Evolutionary conservation across 2,797 vertebrate species (phyloP).

Genomic region (Microctenopoma stevenorrisi): DNA sequence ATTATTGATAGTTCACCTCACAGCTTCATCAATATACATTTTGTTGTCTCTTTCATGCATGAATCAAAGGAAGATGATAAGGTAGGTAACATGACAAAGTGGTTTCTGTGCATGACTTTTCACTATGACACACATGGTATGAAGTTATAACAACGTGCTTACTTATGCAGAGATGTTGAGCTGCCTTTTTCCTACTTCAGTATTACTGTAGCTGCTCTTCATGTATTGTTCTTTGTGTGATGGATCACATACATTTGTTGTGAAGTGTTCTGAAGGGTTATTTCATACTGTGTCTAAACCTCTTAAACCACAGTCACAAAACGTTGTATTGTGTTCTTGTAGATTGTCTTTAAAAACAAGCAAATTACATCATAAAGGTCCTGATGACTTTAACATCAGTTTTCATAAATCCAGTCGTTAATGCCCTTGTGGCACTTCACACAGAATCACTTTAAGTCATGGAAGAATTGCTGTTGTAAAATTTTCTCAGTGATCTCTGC

Average conservation of each 20-base stretch:
- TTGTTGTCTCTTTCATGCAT: slow-evolving; percentile 60
- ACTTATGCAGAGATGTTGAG: slow-evolving; percentile 26
- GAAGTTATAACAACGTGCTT: slow-evolving; percentile 44
- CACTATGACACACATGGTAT: slow-evolving; percentile 26
- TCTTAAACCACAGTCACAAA: slow-evolving; percentile 17
- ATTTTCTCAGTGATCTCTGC: slow-evolving; percentile 22
- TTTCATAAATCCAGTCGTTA: slow-evolving; percentile 18
- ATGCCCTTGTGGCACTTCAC: slow-evolving; percentile 2
- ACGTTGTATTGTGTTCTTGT: slow-evolving; percentile 12
- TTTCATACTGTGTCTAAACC: slow-evolving; percentile 18
- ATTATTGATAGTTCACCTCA: slow-evolving; percentile 5
- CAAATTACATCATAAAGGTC: slow-evolving; percentile 14
- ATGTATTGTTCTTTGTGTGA: slow-evolving; percentile 31
- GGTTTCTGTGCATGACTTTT: slow-evolving; percentile 59
- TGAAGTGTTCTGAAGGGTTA: slow-evolving; percentile 33
- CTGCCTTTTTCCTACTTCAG: slow-evolving; percentile 30
- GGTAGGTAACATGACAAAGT: slow-evolving; percentile 70
- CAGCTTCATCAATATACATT: slow-evolving; percentile 44
- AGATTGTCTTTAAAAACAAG: slow-evolving; percentile 32
- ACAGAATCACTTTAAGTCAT: not conserved
- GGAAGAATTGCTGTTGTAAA: slow-evolving; percentile 5
- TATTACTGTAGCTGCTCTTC: slow-evolving; percentile 12
- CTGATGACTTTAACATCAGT: slow-evolving; percentile 3
- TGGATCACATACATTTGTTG: slow-evolving; percentile 26
- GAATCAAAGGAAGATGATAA: slow-evolving; percentile 75